Evolutionary conservation across 1,140 invertebrate species (phyloP).

Genomic region (Triops cancriformis): DNA sequence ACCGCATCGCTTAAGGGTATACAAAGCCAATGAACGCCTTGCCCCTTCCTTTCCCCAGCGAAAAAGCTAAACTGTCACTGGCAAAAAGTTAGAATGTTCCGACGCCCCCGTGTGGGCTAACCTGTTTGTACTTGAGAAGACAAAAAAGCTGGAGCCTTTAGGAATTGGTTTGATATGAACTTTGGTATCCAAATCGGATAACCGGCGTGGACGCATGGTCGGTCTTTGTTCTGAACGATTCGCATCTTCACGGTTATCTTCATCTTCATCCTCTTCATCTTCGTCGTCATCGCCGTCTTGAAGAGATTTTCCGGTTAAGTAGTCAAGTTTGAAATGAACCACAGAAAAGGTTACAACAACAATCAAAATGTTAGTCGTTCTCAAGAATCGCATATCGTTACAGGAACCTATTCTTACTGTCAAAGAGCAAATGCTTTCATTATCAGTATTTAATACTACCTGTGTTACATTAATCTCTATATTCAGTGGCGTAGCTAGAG

Average conservation of each 20-base stretch:
- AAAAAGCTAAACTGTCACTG: not conserved
- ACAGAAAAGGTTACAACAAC: not conserved
- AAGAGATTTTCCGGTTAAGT: not conserved
- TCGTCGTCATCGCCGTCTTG: not conserved
- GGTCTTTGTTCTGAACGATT: constrained; percentile 44
- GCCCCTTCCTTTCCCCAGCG: not conserved
- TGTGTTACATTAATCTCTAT: too few relatives aligned
- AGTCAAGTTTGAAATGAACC: too few relatives aligned
- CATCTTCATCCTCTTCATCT: constrained; percentile 40
- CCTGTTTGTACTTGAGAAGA: constrained; percentile 44
- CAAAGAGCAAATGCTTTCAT: too few relatives aligned
- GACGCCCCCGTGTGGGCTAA: constrained; percentile 31
- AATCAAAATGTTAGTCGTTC: not conserved
- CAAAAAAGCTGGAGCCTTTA: constrained; percentile 54
- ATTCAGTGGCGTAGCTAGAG: too few relatives aligned
- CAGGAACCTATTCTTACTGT: too few relatives aligned
- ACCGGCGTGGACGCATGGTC: constrained; percentile 70
- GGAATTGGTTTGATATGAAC: constrained; percentile 56
- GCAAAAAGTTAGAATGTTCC: not conserved
- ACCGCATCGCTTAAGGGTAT: too few relatives aligned
- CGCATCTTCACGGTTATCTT: constrained; percentile 33
- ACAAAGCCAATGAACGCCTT: too few relatives aligned
- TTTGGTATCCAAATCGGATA: constrained; percentile 54
- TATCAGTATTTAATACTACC: too few relatives aligned
- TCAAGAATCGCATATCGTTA: too few relatives aligned